A percentile compares a stretch with the other conserved stretches of the same genome.
Evolutionary conservation across 2,113 vertebrate genomes (phyloP).

Genomic region (Dunckerocampus dactyliophorus): DNA sequence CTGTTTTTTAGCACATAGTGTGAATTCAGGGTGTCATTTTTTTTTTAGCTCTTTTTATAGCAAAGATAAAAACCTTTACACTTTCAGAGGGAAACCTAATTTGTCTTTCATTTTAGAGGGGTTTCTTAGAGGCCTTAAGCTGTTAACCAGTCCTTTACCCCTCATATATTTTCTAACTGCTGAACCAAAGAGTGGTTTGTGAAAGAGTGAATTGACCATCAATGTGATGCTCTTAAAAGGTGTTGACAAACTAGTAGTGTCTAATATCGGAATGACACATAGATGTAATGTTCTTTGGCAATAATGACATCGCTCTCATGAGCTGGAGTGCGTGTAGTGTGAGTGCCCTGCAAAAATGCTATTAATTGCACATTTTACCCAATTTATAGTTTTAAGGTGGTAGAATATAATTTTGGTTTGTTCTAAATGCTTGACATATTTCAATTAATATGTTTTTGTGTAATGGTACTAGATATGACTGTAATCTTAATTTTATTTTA

Average conservation of each 20-base stretch:
- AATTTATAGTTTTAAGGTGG: slow-evolving; percentile 45
- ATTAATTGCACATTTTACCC: slow-evolving; percentile 60
- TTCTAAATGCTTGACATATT: slow-evolving; percentile 45
- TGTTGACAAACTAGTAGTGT: slow-evolving; percentile 26
- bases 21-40: slow-evolving; percentile 40
- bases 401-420: slow-evolving; percentile 49
- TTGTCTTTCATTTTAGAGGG: slow-evolving; percentile 35
- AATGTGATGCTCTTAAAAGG: slow-evolving; percentile 1
- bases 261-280: slow-evolving; percentile 16
- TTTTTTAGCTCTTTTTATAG: slow-evolving; percentile 31
- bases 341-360: slow-evolving; percentile 51
- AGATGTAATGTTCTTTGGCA: slow-evolving; percentile 40
- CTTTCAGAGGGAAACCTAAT: slow-evolving; percentile 14
- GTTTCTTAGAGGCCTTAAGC: slow-evolving; percentile 33
- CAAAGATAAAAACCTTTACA: slow-evolving; percentile 26
- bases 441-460: slow-evolving; percentile 50
- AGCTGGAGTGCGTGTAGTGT: slow-evolving; percentile 19
- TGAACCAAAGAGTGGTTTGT: slow-evolving; percentile 23
- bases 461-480: slow-evolving; percentile 62
- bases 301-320: slow-evolving; percentile 23
- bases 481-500: slow-evolving; percentile 51
- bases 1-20: slow-evolving; percentile 40
- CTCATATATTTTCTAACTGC: slow-evolving; percentile 3
- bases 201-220: slow-evolving; percentile 9
- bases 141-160: slow-evolving; percentile 48